These are phyloP conservation scores for Clunio marinus DNA, from an alignment of 2,888 invertebrate species.

Conservation along the genomic window DNA sequence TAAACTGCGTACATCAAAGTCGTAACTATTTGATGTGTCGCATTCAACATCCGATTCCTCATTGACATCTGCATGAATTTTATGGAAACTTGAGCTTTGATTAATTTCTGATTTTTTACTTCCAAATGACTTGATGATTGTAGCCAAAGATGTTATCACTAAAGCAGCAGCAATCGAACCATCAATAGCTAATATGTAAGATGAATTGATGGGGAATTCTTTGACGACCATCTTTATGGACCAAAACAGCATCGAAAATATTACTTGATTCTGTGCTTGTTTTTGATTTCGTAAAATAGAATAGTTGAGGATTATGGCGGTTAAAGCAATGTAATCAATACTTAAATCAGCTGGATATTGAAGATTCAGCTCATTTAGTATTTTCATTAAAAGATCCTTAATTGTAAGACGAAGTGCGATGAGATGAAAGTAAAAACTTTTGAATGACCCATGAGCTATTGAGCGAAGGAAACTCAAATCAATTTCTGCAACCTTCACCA, in stretches of 20 bases:
- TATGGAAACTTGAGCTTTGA: conserved; percentile 10
- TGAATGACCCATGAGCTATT: not conserved
- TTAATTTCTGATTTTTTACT: not conserved
- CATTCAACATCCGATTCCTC: conserved; percentile 12
- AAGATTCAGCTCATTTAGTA: no score
- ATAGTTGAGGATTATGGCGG: not conserved
- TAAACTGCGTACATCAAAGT: not conserved
- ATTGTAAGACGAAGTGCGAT: not conserved
- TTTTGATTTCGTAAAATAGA: not conserved
- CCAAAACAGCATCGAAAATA: conserved; percentile 11
- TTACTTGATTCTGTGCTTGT: not conserved
- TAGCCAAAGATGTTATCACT: not conserved
- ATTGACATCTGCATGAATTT: conserved; percentile 7
- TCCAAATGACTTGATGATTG: not conserved
- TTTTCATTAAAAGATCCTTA: not conserved
- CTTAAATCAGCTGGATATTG: not conserved
- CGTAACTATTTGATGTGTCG: not conserved
- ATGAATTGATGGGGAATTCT: not conserved
- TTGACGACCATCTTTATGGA: not conserved
- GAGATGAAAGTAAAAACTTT: not conserved
- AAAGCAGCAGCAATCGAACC: not conserved
- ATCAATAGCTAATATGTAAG: not conserved
- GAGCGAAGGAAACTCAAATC: not conserved
- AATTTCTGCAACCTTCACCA: not conserved
- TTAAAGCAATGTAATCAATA: not conserved